Conservation (phyloP, 2,888 invertebrate species). For the Tipula helvola region DNA sequence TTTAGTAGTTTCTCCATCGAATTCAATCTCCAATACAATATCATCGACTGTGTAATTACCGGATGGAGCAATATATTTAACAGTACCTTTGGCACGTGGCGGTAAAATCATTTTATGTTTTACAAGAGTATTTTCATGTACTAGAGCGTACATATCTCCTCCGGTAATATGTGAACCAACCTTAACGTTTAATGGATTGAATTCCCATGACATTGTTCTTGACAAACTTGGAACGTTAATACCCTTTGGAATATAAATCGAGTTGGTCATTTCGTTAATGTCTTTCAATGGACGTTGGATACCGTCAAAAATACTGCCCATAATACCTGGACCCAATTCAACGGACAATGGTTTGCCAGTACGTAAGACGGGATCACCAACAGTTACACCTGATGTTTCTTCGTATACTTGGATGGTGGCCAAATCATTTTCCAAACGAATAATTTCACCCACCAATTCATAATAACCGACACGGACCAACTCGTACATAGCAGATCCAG, state of each 20-base stretch:
- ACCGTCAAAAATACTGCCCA: constrained; percentile 99
- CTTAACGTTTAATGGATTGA: constrained; percentile 71
- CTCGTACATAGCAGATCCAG: constrained; percentile 99
- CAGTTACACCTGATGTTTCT: constrained; percentile 96
- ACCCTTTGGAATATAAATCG: constrained; percentile 99
- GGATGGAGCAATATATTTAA: constrained; percentile 85
- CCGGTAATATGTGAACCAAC: constrained; percentile 98
- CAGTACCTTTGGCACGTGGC: constrained; percentile 90
- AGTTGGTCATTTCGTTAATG: constrained; percentile 83
- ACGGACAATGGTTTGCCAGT: constrained; percentile 99
- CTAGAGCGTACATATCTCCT: constrained; percentile 91
- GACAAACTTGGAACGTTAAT: constrained; percentile 89
- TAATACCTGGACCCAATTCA: constrained; percentile 96
- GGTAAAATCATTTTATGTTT: constrained; percentile 95
- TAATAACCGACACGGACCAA: constrained; percentile 96
- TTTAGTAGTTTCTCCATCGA: constrained; percentile 86
- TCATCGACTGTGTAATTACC: constrained; percentile 94
- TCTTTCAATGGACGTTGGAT: constrained; percentile 98
- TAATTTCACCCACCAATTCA: constrained; percentile 98
- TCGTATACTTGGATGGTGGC: constrained; percentile 99
- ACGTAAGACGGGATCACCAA: constrained; percentile 95
- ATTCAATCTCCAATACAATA: constrained; percentile 94
- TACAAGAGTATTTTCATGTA: constrained; percentile 94
- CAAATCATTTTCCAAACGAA: constrained; percentile 98
- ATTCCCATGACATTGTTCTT: constrained; percentile 78